Percentiles rank a stretch among this genome's conserved stretches.
Evolutionary conservation across 2,113 vertebrate genomes (phyloP).

Genomic region (Notarius quadriscutis): DNA sequence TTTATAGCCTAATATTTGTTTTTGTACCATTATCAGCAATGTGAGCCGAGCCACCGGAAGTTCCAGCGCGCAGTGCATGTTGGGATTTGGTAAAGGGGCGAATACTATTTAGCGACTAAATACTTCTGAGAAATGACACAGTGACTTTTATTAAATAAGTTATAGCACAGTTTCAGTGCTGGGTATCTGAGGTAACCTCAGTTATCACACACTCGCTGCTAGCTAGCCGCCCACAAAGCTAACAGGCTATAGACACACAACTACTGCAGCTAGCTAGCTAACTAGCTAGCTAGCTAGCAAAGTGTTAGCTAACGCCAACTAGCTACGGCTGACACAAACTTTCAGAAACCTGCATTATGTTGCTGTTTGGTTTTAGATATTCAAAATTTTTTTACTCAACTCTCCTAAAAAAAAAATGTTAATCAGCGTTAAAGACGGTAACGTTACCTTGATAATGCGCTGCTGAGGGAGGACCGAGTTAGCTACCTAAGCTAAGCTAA

Average conservation of each 20-base stretch:
- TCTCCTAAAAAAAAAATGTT: neutral
- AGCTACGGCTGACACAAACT: neutral
- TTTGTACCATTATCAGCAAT: too few relatives aligned
- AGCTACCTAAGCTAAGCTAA: neutral
- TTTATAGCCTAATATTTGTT: too few relatives aligned
- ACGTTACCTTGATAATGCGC: neutral
- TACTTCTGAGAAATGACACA: neutral
- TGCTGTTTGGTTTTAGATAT: neutral
- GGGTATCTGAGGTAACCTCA: neutral
- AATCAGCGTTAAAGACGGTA: neutral
- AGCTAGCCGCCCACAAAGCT: neutral
- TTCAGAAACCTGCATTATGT: neutral
- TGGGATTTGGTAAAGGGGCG: too few relatives aligned
- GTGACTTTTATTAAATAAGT: neutral
- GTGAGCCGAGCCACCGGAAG: too few relatives aligned
- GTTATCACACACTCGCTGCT: neutral
- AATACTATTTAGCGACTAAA: too few relatives aligned
- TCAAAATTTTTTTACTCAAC: too few relatives aligned
- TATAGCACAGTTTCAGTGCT: neutral
- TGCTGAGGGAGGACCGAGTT: neutral
- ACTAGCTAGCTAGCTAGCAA: neutral
- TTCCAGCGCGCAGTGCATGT: too few relatives aligned
- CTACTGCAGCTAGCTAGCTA: too few relatives aligned
- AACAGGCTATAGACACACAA: too few relatives aligned
- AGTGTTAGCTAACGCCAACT: neutral